phyloP scores from a whole-genome alignment of 2,888 invertebrate genomes.

The Lathronympha strigana region DNA sequence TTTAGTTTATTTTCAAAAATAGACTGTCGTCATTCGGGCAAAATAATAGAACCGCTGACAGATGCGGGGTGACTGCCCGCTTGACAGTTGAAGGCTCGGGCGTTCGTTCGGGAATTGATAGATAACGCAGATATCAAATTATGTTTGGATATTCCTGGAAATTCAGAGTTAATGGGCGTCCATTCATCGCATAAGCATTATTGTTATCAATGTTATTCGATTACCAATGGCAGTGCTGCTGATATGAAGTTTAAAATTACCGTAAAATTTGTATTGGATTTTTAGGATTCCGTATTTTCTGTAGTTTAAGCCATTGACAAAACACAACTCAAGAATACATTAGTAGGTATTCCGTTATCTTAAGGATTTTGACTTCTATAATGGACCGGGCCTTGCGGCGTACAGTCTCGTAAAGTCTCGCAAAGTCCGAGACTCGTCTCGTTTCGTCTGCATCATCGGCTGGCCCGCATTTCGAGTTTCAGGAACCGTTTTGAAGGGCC shows the following conservation, averaged over 20 bases:
- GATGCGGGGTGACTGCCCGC: conserved; percentile 43
- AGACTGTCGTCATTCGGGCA: conserved; percentile 48
- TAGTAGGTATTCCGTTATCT: no score
- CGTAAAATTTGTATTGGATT: conserved; percentile 12
- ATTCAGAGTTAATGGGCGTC: not conserved
- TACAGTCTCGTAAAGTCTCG: no score
- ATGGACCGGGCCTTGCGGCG: no score
- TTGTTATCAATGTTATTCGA: conserved; percentile 14
- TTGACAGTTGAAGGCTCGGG: conserved; percentile 33
- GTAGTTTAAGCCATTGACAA: no score
- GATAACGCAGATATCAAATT: conserved; percentile 5
- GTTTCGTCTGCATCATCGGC: no score
- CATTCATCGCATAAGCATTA: conserved; percentile 1
- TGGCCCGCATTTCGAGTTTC: no score
- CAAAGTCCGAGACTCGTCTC: no score
- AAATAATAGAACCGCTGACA: conserved; percentile 48
- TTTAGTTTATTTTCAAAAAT: conserved; percentile 58
- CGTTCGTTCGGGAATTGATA: conserved; percentile 29
- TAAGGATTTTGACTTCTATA: not conserved
- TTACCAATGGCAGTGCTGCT: conserved; percentile 6
- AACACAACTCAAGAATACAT: no score
- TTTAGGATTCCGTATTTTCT: not conserved
- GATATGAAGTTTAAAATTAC: conserved; percentile 22
- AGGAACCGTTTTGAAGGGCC: no score
- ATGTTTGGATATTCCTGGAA: conserved; percentile 8